Percentiles rank a stretch among this genome's conserved stretches.
These are phyloP conservation scores for Villa cingulata DNA, from an alignment of 2,888 invertebrate genomes.

Conservation along the genomic window DNA sequence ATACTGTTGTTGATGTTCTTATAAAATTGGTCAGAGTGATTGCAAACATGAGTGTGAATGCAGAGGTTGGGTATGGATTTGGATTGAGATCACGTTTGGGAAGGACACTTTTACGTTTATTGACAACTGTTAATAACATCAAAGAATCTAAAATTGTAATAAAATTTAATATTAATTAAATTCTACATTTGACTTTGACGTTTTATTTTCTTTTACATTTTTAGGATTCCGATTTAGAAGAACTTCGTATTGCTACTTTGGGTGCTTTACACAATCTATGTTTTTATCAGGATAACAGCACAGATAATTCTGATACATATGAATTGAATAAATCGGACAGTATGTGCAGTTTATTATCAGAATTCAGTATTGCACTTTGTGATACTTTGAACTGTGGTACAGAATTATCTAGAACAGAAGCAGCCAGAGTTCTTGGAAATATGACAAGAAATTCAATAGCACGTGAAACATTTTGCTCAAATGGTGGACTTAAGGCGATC, in stretches of 20 bases:
- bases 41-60: conserved; percentile 69
- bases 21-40: conserved; percentile 53
- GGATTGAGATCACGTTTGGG: conserved; percentile 34
- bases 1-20: conserved; percentile 35
- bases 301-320: background rate
- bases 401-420: conserved; percentile 43
- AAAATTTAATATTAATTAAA: background rate
- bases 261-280: conserved; percentile 77
- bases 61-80: conserved; percentile 57
- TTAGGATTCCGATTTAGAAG: conserved; percentile 44
- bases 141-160: conserved; percentile 18
- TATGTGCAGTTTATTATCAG: conserved; percentile 25
- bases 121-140: conserved; percentile 19
- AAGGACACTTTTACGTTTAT: conserved; percentile 33
- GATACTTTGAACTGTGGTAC: conserved; percentile 22
- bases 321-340: conserved; percentile 16
- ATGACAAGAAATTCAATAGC: conserved; percentile 56
- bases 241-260: conserved; percentile 61
- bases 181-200: background rate
- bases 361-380: conserved; percentile 25
- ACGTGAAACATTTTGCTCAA: conserved; percentile 49
- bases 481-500: conserved; percentile 48
- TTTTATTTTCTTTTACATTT: conserved; percentile 2
- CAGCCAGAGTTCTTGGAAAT: conserved; percentile 70
- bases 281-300: conserved; percentile 46